phyloP scores from a whole-genome alignment of 2,797 vertebrate genomes.

The Ibycter americanus region DNA sequence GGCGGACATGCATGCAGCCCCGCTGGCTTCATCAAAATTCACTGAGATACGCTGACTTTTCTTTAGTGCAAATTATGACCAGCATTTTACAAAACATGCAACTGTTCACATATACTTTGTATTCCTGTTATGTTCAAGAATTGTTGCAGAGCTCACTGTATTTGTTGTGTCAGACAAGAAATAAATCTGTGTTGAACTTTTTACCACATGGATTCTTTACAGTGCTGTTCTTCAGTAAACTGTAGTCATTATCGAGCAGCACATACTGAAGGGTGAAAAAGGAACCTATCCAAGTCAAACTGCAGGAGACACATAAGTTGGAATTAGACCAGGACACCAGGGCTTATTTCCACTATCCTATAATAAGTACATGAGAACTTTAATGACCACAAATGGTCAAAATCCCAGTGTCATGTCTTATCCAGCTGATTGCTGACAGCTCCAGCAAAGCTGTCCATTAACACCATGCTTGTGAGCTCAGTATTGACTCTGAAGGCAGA shows the following conservation, averaged over 20 bases:
- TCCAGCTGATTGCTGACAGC: not conserved
- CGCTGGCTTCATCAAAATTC: not conserved
- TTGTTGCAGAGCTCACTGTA: not conserved
- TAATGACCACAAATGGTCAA: slow-evolving; percentile 32
- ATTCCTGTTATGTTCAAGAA: not conserved
- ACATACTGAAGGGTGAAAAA: not conserved
- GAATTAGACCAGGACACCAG: not conserved
- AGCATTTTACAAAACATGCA: not conserved
- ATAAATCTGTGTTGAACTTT: not conserved
- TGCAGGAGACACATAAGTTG: not conserved
- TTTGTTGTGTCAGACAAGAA: not conserved
- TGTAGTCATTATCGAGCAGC: not conserved
- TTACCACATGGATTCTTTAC: not conserved
- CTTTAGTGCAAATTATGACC: not conserved
- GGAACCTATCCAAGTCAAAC: not conserved
- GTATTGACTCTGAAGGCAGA: not conserved
- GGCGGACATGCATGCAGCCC: not conserved
- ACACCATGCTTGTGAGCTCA: not conserved
- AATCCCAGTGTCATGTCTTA: not conserved
- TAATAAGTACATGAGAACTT: not conserved
- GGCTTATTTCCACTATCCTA: not conserved
- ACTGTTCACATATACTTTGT: not conserved
- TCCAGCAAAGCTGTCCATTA: not conserved
- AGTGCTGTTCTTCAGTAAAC: not conserved
- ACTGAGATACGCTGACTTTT: not conserved